Base-by-base conservation (phyloP, 2,888 invertebrate genomes). In the Pimpla rufipes region DNA sequence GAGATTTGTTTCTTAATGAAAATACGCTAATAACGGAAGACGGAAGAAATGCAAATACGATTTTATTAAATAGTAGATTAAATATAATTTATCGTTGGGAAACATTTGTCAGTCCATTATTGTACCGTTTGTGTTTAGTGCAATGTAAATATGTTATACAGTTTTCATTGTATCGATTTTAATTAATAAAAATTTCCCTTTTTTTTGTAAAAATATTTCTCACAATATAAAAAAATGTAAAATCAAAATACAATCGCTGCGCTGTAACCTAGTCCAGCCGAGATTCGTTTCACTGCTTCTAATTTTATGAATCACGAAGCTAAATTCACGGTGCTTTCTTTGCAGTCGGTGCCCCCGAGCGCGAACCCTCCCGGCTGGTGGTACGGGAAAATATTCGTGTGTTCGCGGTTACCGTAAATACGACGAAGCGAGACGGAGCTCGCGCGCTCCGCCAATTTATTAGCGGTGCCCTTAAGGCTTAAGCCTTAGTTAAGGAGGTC, bases 401-500 rank as follows among this genome's bases (percentile, higher is more conserved):
- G 68, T 55, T 55, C 23, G 47, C 42, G 29, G 29, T 52, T 67
- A 66, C 67, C 40, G 59, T 59, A 79, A 55, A 73, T 21, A 67
- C 71, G 55, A 71, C 29, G n/a, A 62, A 80, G 68, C 45, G 62
- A 83, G 83, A 83, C 77, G 77, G 76, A 79, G 73, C 3, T 29
- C 29, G 29, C 29, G 29, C 68, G 79, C 79, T 73, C 73, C 73
- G 89, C 90, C 91, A 91, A 92, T 91, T 92, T 92, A 92, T 92
- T 91, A 92, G 91, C 88, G 87, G 84, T 90, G 89, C 89, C 90
- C 90, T 90, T 90, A 83, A 85, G 80, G 83, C 76, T 80, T 80
- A 77, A 89, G 91, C 89, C 90, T 89, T 88, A 89, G 89, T 90
- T 89, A 89, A 91, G 88, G 87, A 83, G 88, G 87, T 87, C 87